Base-by-base conservation (phyloP, 2,888 invertebrate species). In the Sarcophaga variegata region DNA sequence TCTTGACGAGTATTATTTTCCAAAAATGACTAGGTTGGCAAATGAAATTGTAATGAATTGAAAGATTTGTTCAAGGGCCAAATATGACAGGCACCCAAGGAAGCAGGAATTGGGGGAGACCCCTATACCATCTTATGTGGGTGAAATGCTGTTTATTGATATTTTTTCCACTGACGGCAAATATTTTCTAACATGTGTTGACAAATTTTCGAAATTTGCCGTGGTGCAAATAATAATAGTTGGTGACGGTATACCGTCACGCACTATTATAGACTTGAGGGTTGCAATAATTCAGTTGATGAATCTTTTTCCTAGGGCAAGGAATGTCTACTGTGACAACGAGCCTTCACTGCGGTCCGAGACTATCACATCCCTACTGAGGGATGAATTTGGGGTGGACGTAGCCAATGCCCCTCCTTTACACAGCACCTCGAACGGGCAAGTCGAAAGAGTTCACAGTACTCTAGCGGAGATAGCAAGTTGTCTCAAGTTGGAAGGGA, bases 171-270 rank as follows among this genome's bases (percentile, higher is more conserved):
- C 89, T 17, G 82, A 86, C 59, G 54, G 47, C 60, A 89, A 79
- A 74, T 72, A 70, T 37, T 89, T 89, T 49, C 77, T 88, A 37
- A 88, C 87, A 4, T 89, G 85, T 37, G 27, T 88, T 37, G 89
- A 88, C 72, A 89, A 88, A 74, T 88, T 89, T 63, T 89, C 87
- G 22, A 89, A 88, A 85, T 88, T 89, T 64, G 82, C 85, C 10
- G 70, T 90, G 45, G 87, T 88, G 4, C 85, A 89, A 37, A 88
- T 10, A 86, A 89, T 20, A 20, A 20, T 20, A 20, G 20, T 20
- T 20, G 20, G 20, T 20, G 20, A 20, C 20, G 20, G 20, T 20
- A 20, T 20, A 71, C 66, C 67, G 6, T 89, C 87, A 3, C 79
- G 89, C 25, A 88, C 89, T 10, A 90, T 89, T 77, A 27, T 75